Conservation (phyloP, 2,797 vertebrate genomes). For the Platyrinchus mystaceus region DNA sequence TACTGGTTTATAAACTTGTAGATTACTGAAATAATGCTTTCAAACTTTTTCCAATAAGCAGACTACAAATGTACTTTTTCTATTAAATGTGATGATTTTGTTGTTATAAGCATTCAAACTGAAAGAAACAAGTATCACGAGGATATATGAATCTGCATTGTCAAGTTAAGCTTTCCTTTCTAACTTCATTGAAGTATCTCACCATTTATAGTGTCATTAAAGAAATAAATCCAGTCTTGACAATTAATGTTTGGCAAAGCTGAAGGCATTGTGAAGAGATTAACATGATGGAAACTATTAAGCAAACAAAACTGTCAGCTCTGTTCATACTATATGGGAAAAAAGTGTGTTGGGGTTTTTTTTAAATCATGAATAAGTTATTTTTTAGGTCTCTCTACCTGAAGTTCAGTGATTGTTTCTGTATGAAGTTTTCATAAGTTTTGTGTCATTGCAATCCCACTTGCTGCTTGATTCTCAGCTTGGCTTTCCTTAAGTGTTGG, state of each 20-base stretch:
- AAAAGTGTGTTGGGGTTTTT: background rate
- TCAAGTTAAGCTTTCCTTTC: background rate
- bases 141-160: background rate
- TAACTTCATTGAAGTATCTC: background rate
- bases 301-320: background rate
- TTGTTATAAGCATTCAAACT: background rate
- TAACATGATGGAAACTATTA: background rate
- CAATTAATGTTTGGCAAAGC: background rate
- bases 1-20: background rate
- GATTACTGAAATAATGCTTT: background rate
- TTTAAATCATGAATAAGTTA: background rate
- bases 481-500: background rate
- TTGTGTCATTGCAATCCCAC: background rate
- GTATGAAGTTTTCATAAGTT: background rate
- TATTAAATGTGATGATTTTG: background rate
- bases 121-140: background rate
- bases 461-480: background rate
- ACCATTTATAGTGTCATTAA: background rate
- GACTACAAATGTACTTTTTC: background rate
- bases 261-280: background rate
- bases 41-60: background rate
- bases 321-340: background rate
- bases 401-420: background rate
- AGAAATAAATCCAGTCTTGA: background rate
- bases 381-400: background rate